phyloP scores from a whole-genome alignment of 2,113 vertebrate genomes.

The Amphiprion percula region DNA sequence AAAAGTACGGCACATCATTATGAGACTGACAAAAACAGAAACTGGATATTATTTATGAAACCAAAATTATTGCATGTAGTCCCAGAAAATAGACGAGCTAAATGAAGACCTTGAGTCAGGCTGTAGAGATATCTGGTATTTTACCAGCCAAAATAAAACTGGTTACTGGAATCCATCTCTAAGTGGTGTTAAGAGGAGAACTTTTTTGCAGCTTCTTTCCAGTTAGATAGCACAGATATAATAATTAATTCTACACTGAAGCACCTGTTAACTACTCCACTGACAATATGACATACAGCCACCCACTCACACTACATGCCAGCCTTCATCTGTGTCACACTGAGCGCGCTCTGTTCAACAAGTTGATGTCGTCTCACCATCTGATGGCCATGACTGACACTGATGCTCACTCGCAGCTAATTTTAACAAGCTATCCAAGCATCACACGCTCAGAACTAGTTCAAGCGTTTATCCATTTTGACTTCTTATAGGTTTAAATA shows the following conservation, averaged over 20 bases:
- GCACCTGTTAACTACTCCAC: neutral
- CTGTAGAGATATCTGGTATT: neutral
- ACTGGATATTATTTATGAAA: too few relatives aligned
- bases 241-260: neutral
- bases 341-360: slow-evolving; percentile 25
- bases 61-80: too few relatives aligned
- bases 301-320: neutral
- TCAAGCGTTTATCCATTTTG: neutral
- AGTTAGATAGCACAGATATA: neutral
- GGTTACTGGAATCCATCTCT: neutral
- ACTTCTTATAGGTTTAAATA: neutral
- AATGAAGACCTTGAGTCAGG: too few relatives aligned
- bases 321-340: slow-evolving; percentile 25
- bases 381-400: slow-evolving; percentile 46
- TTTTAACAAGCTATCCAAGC: slow-evolving; percentile 19
- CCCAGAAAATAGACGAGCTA: too few relatives aligned
- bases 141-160: neutral
- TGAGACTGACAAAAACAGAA: too few relatives aligned
- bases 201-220: neutral
- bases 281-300: neutral
- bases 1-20: too few relatives aligned
- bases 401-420: slow-evolving; percentile 20
- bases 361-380: slow-evolving; percentile 39
- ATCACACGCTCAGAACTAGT: too few relatives aligned
- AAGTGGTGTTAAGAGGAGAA: neutral